These are phyloP conservation scores for Ichneumoninae sp. DNA, from an alignment of 2,888 invertebrate genomes.

Conservation along the genomic window DNA sequence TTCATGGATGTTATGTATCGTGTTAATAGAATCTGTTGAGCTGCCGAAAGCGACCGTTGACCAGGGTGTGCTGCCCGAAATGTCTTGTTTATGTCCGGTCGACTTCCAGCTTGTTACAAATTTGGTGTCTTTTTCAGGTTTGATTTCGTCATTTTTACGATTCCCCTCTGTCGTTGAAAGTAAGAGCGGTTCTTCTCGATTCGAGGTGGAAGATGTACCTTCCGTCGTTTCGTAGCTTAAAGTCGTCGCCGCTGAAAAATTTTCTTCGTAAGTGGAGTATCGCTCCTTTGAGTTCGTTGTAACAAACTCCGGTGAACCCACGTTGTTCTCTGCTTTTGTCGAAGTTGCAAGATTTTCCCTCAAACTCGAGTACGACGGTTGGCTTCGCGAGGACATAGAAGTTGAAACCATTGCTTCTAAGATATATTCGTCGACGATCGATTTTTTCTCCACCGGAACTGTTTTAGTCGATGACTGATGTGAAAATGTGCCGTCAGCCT, in stretches of 20 bases:
- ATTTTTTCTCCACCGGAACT: not conserved
- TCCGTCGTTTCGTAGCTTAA: not conserved
- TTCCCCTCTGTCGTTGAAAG: not conserved
- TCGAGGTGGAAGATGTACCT: not conserved
- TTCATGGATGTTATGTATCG: not conserved
- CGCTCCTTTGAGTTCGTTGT: not conserved
- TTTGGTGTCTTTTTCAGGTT: not conserved
- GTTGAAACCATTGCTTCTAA: not conserved
- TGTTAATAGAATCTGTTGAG: not conserved
- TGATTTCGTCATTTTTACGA: not conserved
- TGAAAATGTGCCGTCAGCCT: not conserved
- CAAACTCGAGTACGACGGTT: not conserved
- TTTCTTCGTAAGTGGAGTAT: conserved; percentile 16
- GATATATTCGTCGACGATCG: not conserved
- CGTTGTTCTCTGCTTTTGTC: not conserved
- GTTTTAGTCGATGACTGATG: not conserved
- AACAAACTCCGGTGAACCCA: not conserved
- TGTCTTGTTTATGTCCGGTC: not conserved
- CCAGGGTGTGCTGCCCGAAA: not conserved
- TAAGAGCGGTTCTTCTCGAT: not conserved
- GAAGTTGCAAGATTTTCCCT: not conserved
- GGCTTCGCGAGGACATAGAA: not conserved
- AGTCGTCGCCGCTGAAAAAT: not conserved
- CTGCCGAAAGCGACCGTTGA: not conserved
- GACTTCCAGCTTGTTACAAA: not conserved